Base-by-base conservation (phyloP, 1,140 invertebrate species). In the Thaumetopoea pityocampa region DNA sequence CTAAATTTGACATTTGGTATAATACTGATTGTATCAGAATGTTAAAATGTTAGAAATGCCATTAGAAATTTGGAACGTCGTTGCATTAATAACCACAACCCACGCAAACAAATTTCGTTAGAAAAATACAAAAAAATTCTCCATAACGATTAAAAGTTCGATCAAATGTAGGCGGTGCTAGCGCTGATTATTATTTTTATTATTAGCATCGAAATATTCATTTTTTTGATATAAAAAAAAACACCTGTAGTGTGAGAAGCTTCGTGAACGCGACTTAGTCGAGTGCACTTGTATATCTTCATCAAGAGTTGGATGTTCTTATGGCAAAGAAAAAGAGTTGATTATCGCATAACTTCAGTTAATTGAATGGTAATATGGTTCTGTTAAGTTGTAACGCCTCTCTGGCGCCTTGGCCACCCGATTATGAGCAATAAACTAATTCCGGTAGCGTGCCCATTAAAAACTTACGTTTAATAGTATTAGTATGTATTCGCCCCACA, bases 401-500 rank as follows among this genome's bases (percentile, higher is more conserved):
- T 45, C 53, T 61, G 77, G 77, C 77, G 77, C 77, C 77, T 59
- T 40, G 43, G 59, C 50, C 49, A 52, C 52, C 56, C 71, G 73
- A 76, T 81, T 77, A 80, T 67, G 70, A 67, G 67, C 70, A 57
- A 79, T 82, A 77, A 77, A 81, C 56, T 55, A 81, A 82, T 79
- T 79, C 78, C 78, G 70, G 78, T 79, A 82, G 78, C 78, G 37
- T 38, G 46, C 50, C 62, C 57, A 68, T 71, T 76, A 72, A 63
- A 48, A 51, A 65, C 38, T 29, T 61, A 63, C 56, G 58, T 65
- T 69, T 74, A 74, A 70, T 62, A 53, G 46, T 67, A 55, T 65
- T 68, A 58, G 63, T 41, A 32, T 30, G 37, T 41, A 23, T 41
- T 64, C 30, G 35, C 24, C 51, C 23, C n/a, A n/a, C 37, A 32